These are phyloP conservation scores for Cataglyphis livida DNA, from an alignment of 2,888 invertebrate species.

Conservation along the genomic window DNA sequence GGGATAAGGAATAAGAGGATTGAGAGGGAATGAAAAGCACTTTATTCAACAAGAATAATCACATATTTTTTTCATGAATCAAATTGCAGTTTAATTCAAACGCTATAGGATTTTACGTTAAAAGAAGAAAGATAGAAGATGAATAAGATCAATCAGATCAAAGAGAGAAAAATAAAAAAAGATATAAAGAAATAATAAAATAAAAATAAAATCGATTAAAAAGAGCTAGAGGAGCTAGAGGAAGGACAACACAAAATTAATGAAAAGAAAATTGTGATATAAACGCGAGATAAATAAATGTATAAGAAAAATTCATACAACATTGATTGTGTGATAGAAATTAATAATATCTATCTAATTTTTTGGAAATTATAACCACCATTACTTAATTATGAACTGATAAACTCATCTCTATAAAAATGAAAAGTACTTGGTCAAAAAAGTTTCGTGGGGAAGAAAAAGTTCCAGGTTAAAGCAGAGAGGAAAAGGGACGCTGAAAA, in stretches of 20 bases:
- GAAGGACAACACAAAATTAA: not conserved
- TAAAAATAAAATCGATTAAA: not conserved
- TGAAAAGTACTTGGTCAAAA: not conserved
- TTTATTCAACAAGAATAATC: constrained; percentile 44
- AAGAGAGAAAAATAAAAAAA: constrained; percentile 6
- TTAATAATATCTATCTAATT: not conserved
- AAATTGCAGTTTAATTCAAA: constrained; percentile 28
- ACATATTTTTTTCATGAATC: constrained; percentile 41
- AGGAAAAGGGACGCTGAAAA: not conserved
- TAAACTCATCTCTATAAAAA: not conserved
- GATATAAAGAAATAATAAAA: not conserved
- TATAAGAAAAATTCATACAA: not conserved
- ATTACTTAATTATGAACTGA: constrained; percentile 1
- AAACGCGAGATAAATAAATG: not conserved
- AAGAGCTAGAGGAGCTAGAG: constrained; percentile 38
- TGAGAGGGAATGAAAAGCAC: constrained; percentile 24
- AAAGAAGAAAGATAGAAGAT: constrained; percentile 40
- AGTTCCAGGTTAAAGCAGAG: constrained; percentile 32
- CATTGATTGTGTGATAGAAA: not conserved
- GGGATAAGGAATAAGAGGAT: not conserved
- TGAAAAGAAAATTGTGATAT: constrained; percentile 48
- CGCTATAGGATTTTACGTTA: constrained; percentile 1
- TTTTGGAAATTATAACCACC: not conserved
- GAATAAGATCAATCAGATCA: constrained; percentile 57
- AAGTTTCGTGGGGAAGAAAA: not conserved